Percentiles rank a stretch among this genome's conserved stretches.
These are phyloP conservation scores for Drosophila kepulauana DNA, from an alignment of 1,140 invertebrate genomes.

Conservation along the genomic window DNA sequence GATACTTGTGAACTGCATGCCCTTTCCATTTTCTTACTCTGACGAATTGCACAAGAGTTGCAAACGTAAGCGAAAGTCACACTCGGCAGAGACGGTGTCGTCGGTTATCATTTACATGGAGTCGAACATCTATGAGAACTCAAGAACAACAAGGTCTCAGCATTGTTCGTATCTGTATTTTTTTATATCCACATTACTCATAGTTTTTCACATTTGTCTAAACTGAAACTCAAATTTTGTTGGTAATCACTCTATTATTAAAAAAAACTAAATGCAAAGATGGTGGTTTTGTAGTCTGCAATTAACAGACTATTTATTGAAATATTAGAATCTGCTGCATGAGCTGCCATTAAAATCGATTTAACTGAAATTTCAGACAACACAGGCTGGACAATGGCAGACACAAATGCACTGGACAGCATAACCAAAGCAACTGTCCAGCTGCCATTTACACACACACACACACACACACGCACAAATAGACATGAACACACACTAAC, in stretches of 20 bases:
- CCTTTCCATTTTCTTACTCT: conserved; percentile 58
- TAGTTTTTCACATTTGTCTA: conserved; percentile 33
- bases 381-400: conserved; percentile 51
- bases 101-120: conserved; percentile 50
- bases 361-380: conserved; percentile 50
- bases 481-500: not conserved
- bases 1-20: conserved; percentile 43
- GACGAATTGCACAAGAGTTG: conserved; percentile 50
- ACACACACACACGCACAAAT: not conserved
- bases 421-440: conserved; percentile 28
- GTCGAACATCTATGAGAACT: conserved; percentile 29
- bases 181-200: conserved; percentile 15
- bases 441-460: conserved; percentile 43
- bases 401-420: conserved; percentile 51
- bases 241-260: conserved; percentile 15
- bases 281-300: not conserved
- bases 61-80: not conserved
- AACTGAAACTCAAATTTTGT: conserved; percentile 28
- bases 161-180: conserved; percentile 12
- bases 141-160: conserved; percentile 9
- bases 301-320: not conserved
- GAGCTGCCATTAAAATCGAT: conserved; percentile 9
- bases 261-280: not conserved
- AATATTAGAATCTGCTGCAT: not conserved
- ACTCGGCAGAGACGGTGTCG: conserved; percentile 3